Conservation (phyloP, 2,113 vertebrate genomes). For the Cyprinodon tularosa region DNA sequence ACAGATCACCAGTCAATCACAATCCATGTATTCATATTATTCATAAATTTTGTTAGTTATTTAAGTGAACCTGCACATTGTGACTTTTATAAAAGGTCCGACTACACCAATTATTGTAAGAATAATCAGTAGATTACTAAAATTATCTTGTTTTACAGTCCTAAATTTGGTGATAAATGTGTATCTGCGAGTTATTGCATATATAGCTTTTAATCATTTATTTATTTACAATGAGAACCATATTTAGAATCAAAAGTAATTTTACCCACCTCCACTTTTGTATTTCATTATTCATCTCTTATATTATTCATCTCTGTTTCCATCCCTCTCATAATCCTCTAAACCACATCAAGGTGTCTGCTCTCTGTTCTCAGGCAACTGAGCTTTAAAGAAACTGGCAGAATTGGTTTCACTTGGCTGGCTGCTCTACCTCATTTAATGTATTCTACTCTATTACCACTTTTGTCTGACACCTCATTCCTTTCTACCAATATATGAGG, state of each 20-base stretch:
- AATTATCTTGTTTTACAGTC: no score
- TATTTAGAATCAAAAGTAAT: constrained; percentile 1
- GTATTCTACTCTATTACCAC: constrained; percentile 81
- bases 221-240: not conserved
- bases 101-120: no score
- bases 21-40: no score
- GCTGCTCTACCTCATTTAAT: constrained; percentile 78
- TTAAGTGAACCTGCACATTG: no score
- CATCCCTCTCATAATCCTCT: constrained; percentile 40
- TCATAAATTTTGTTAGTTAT: no score
- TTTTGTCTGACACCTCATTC: constrained; percentile 80
- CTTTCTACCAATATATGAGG: constrained; percentile 75
- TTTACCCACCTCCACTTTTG: not conserved
- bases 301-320: constrained; percentile 11
- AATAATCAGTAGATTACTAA: no score
- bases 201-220: not conserved
- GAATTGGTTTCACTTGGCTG: constrained; percentile 76
- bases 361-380: constrained; percentile 47
- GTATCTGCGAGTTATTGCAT: not conserved
- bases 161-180: no score
- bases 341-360: constrained; percentile 32
- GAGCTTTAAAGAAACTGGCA: constrained; percentile 67
- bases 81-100: no score
- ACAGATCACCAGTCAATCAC: no score
- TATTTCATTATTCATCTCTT: constrained; percentile 32